Conservation (phyloP, 2,113 vertebrate species). For the Erinaceus europaeus region DNA sequence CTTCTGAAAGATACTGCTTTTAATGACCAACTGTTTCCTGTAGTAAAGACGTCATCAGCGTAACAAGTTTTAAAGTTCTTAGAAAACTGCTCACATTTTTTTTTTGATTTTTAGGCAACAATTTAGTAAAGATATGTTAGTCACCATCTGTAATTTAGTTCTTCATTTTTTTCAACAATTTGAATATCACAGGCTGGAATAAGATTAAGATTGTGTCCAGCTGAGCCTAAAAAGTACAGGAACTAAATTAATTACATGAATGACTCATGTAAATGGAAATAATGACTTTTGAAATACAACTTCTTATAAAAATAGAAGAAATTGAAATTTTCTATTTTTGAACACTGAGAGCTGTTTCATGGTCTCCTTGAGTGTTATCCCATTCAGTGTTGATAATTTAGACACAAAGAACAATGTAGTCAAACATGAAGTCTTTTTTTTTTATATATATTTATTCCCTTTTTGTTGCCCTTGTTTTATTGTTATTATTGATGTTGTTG, state of each 20-base stretch:
- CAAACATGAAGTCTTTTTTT: no score
- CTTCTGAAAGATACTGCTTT: neutral
- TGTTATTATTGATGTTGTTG: no score
- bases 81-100: neutral
- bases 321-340: neutral
- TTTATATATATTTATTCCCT: no score
- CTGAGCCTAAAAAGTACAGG: neutral
- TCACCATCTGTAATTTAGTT: neutral
- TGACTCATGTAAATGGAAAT: neutral
- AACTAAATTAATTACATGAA: slow-evolving; percentile 3
- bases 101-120: slow-evolving; percentile 1
- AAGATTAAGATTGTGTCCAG: neutral
- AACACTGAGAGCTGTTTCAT: neutral
- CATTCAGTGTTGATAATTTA: neutral
- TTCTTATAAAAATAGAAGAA: neutral
- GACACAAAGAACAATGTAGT: no score
- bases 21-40: neutral
- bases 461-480: no score
- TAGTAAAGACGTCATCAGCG: neutral
- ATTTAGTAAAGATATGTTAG: neutral
- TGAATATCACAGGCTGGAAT: neutral
- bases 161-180: neutral
- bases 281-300: neutral
- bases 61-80: neutral
- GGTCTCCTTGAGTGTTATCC: neutral